A percentile compares a stretch with the other conserved stretches of the same genome.
Evolutionary conservation across 2,113 vertebrate genomes (phyloP).

Genomic region (Oreocharis arfaki): DNA sequence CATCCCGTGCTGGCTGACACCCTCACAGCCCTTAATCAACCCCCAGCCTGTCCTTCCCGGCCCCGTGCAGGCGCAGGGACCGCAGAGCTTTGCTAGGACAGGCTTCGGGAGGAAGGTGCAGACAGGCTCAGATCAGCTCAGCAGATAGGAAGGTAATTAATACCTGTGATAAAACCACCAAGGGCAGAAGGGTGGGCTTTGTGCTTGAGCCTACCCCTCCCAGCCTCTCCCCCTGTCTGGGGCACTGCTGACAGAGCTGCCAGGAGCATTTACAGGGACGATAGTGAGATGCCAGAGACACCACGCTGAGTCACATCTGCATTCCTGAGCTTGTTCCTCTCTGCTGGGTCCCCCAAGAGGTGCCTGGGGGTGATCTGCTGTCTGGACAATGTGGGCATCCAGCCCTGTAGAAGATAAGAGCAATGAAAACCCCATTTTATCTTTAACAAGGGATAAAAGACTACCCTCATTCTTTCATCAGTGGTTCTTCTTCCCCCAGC

Average conservation of each 20-base stretch:
- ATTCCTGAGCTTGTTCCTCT: neutral
- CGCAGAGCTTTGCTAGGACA: neutral
- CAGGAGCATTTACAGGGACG: neutral
- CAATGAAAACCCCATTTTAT: neutral
- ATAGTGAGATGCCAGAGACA: neutral
- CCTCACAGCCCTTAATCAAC: neutral
- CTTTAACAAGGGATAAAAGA: neutral
- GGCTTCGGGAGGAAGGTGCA: neutral
- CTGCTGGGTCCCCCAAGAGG: neutral
- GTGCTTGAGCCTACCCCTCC: neutral
- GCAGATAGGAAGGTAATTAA: neutral
- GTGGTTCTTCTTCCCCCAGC: neutral
- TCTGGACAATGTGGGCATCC: fast-evolving
- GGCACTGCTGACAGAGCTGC: neutral
- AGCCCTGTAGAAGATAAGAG: neutral
- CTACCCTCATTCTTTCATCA: neutral
- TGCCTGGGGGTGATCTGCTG: neutral
- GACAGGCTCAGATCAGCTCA: neutral
- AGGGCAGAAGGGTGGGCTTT: neutral
- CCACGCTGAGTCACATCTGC: neutral
- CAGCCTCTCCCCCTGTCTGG: neutral
- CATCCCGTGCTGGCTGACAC: neutral
- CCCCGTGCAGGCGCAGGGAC: neutral
- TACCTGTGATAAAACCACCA: neutral
- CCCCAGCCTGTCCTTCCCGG: fast-evolving